Evolutionary conservation across 2,113 vertebrate species (phyloP).

Genomic region (Seriola aureovittata): DNA sequence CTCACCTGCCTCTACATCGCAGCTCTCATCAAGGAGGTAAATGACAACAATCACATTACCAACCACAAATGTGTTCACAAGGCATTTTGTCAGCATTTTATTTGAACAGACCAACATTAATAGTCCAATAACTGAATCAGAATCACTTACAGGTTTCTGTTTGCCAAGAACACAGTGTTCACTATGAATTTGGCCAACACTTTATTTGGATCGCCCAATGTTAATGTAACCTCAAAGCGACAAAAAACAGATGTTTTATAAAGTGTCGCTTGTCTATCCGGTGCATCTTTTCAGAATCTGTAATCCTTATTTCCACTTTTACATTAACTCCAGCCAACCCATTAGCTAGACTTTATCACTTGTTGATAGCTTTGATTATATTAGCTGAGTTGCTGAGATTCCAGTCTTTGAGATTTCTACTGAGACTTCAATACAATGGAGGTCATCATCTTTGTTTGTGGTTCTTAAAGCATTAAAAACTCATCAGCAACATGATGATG

Average conservation of each 20-base stretch:
- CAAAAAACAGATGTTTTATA: conserved; percentile 54
- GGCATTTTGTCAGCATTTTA: neutral
- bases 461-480: neutral
- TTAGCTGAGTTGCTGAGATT: neutral
- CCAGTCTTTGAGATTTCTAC: neutral
- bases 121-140: conserved; percentile 32
- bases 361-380: neutral
- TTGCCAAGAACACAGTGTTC: conserved; percentile 59
- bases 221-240: conserved; percentile 34
- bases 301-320: neutral
- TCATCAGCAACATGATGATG: neutral
- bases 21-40: conserved; percentile 96
- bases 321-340: conserved; percentile 9
- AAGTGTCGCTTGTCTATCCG: conserved; percentile 40
- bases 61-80: neutral
- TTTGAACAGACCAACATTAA: conserved; percentile 3
- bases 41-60: neutral
- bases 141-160: conserved; percentile 34
- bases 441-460: no score
- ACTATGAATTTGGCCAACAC: conserved; percentile 39
- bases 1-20: conserved; percentile 97
- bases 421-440: neutral
- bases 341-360: neutral
- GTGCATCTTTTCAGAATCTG: conserved; percentile 25
- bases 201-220: conserved; percentile 42